Evolutionary conservation across 2,113 vertebrate species (phyloP).

Genomic region (Rhineura floridana): DNA sequence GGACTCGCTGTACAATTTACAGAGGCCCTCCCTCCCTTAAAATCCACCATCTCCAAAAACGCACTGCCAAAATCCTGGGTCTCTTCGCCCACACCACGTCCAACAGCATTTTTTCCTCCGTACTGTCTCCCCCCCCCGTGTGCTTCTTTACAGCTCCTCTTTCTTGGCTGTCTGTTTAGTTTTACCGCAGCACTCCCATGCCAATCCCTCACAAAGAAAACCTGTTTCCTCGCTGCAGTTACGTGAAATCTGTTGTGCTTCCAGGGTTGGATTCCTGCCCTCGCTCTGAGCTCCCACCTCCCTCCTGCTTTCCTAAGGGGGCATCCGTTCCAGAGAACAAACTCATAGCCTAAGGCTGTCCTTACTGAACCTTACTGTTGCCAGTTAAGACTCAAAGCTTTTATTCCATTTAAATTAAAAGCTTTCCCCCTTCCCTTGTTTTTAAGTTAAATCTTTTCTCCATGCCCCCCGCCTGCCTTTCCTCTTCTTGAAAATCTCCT

Average conservation of each 20-base stretch:
- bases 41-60: neutral
- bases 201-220: slow-evolving; percentile 49
- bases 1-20: neutral
- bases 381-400: slow-evolving; percentile 64
- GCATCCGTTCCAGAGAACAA: slow-evolving; percentile 40
- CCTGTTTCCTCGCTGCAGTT: slow-evolving; percentile 58
- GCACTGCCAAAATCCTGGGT: neutral
- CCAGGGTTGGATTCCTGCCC: slow-evolving; percentile 59
- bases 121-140: neutral
- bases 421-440: slow-evolving; percentile 27
- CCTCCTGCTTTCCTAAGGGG: slow-evolving; percentile 4
- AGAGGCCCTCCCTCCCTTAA: neutral
- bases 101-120: neutral
- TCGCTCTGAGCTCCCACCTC: slow-evolving; percentile 44
- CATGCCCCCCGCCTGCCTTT: neutral
- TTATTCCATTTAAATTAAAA: slow-evolving; percentile 70
- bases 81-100: neutral
- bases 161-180: neutral
- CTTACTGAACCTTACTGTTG: slow-evolving; percentile 55
- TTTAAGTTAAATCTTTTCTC: slow-evolving; percentile 17
- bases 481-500: slow-evolving; percentile 18
- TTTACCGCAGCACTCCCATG: neutral
- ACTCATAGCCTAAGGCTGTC: slow-evolving; percentile 51
- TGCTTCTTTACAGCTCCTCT: neutral
- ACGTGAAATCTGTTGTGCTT: slow-evolving; percentile 62